Base-by-base conservation (phyloP, 92 coral and sea anemone genomes). In the Porites lobata region DNA sequence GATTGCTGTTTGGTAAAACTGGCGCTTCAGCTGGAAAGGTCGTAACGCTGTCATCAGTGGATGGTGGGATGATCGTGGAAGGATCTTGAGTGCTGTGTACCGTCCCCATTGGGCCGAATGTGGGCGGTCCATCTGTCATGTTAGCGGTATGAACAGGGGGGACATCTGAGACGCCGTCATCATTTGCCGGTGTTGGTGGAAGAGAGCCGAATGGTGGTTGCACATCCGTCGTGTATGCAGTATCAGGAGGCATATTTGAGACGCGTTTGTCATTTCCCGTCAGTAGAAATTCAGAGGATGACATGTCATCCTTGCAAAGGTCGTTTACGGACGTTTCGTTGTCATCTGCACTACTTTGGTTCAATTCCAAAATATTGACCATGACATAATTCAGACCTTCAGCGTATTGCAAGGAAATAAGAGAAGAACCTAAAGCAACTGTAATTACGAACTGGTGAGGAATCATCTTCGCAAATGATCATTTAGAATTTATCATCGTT, bases 301-400 rank as follows among this genome's bases (percentile, higher is more conserved):
- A 29, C 32, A 29, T 29, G 32, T 29, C 32, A 29, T 2, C 32
- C 32, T 29, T 2, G 32, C 32, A 29, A 29, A 2, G 32, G 32
- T 29, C 2, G 32, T 29, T 29, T 29, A 29, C 32, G 0, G 32
- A 5, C 11, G 22, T 7, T 8, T 56, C 67, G 53, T 6, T 13
- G 17, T 57, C 80, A 59, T 57, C 68, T 52, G 68, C 17, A 50
- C 57, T 76, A 26, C 57, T 53, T 76, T 6, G 64, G 66, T 61
- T 58, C 67, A 76, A 19, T 26, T 76, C 80, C 51, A 76, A 76
- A 24, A 76, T 57, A 24, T 76, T 76, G 54, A 76, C 56, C 80
- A 76, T 76, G 9, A 57, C 50, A 76, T 76, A 76, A 32, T 58
- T 11, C 20, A 76, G 14, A 5, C 29, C 80, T 56, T 22, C 65